Conservation (phyloP, 1,140 invertebrate genomes). For the Oryzaephilus surinamensis region DNA sequence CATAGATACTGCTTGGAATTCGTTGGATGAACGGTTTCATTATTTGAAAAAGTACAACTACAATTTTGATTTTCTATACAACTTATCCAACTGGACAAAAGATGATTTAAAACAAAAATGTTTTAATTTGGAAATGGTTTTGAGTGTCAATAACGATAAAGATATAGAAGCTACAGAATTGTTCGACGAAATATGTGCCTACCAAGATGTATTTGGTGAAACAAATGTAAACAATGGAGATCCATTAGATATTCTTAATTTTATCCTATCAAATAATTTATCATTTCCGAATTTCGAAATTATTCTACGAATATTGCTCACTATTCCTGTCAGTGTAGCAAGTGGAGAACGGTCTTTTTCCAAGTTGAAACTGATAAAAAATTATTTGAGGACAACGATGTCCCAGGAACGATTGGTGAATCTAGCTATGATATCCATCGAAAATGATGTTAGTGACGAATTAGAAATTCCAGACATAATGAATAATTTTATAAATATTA, state of each 20-base stretch:
- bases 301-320: conserved; percentile 8
- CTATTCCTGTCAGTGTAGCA: conserved; percentile 4
- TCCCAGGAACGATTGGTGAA: no score
- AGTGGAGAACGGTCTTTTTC: no score
- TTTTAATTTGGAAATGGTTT: neutral
- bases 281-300: neutral
- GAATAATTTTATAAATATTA: no score
- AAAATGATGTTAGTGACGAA: no score
- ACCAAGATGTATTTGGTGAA: neutral
- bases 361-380: no score
- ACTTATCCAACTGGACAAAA: neutral
- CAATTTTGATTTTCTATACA: neutral
- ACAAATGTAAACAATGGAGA: no score
- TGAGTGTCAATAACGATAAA: neutral
- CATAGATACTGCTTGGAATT: neutral
- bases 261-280: neutral
- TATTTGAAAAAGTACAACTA: neutral
- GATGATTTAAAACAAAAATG: neutral
- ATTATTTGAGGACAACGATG: no score
- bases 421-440: no score
- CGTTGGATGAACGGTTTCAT: neutral
- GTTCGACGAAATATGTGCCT: neutral
- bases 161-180: neutral
- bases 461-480: no score
- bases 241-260: neutral